Evolutionary conservation across 2,888 invertebrate genomes (phyloP).

Genomic region (Brenthis hecate): DNA sequence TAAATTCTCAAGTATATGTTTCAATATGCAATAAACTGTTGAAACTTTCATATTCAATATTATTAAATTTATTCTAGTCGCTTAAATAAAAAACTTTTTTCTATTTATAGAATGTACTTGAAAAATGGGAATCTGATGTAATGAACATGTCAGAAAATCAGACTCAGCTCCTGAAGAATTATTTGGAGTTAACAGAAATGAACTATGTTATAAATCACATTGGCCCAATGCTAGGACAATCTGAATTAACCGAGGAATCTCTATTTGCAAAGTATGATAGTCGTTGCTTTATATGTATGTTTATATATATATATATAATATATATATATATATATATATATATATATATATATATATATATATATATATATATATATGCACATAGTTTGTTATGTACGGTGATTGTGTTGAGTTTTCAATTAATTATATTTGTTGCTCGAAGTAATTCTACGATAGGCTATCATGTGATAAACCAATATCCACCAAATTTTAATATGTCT

Average conservation of each 20-base stretch:
- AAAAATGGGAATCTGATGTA: conserved; percentile 65
- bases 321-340: too few relatives aligned
- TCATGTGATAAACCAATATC: too few relatives aligned
- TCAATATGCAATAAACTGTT: not conserved
- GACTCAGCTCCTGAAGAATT: conserved; percentile 53
- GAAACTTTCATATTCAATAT: too few relatives aligned
- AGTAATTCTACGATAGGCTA: too few relatives aligned
- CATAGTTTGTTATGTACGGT: too few relatives aligned
- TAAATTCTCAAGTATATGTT: not conserved
- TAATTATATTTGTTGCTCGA: too few relatives aligned
- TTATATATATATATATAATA: too few relatives aligned
- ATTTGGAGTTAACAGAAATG: conserved; percentile 61
- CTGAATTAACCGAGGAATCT: conserved; percentile 49
- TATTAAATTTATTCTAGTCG: too few relatives aligned
- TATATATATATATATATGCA: too few relatives aligned
- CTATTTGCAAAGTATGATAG: conserved; percentile 42
- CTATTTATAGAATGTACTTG: conserved; percentile 52
- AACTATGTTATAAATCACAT: conserved; percentile 59
- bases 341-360: too few relatives aligned
- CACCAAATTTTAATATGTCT: not conserved
- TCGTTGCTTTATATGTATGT: conserved; percentile 1
- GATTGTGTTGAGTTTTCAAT: too few relatives aligned
- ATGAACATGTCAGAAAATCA: conserved; percentile 57
- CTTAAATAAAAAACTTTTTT: not conserved
- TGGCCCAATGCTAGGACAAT: conserved; percentile 62